phyloP scores from a whole-genome alignment of 2,888 invertebrate species.

The Epicampocera succincta region DNA sequence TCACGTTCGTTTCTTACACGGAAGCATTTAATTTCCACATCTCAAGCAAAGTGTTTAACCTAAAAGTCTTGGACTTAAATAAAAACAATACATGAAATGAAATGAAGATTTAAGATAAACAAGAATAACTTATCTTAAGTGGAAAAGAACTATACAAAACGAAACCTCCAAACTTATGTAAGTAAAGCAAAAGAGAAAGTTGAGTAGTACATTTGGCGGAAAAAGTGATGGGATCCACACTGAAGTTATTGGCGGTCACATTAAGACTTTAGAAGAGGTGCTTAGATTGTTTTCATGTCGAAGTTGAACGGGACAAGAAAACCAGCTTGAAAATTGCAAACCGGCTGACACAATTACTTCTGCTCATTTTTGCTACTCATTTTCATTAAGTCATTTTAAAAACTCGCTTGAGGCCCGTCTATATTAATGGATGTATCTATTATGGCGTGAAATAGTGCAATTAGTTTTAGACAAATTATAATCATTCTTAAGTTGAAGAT shows the following conservation, averaged over 20 bases:
- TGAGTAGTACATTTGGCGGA: slow-evolving; percentile 1
- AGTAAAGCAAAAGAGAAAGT: slow-evolving; percentile 57
- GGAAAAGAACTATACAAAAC: slow-evolving; percentile 13
- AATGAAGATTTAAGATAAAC: neutral
- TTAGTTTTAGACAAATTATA: too few species aligned
- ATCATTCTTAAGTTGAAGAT: too few species aligned
- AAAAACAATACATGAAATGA: neutral
- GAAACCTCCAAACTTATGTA: too few species aligned
- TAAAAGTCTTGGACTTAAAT: neutral
- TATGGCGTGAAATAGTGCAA: too few species aligned
- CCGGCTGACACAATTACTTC: too few species aligned
- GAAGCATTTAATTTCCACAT: too few species aligned
- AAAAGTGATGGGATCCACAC: neutral
- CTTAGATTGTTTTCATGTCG: slow-evolving; percentile 50
- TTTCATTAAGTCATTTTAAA: too few species aligned
- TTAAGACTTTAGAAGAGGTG: slow-evolving; percentile 25
- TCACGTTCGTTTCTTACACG: neutral
- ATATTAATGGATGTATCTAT: too few species aligned
- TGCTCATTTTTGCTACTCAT: too few species aligned
- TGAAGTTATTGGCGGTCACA: slow-evolving; percentile 29
- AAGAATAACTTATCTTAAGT: slow-evolving; percentile 3
- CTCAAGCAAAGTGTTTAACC: neutral
- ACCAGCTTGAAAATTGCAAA: too few species aligned
- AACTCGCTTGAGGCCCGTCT: too few species aligned
- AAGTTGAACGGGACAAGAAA: too few species aligned